Conservation (phyloP, 1,140 invertebrate genomes). For the Philotrypesis tridentata region DNA sequence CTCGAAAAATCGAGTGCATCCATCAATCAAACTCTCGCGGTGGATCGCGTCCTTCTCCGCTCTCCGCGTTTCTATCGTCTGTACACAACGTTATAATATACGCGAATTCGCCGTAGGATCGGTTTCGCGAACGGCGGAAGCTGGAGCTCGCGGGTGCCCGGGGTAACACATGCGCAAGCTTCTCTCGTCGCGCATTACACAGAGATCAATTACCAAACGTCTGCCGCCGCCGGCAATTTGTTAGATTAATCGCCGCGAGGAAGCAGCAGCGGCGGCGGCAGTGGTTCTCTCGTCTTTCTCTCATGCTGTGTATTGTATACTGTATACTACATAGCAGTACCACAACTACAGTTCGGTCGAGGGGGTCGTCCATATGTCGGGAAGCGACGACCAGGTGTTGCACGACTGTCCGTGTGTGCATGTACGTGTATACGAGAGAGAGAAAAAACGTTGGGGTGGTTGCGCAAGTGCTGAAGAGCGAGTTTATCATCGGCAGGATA, state of each 20-base stretch:
- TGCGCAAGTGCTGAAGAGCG: not conserved
- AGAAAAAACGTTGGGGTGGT: not conserved
- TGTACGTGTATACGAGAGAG: not conserved
- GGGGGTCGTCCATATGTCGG: conserved; percentile 60
- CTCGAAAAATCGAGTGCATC: conserved; percentile 6
- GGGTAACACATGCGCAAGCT: not conserved
- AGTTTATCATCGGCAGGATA: conserved; percentile 29
- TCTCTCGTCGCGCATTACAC: not conserved
- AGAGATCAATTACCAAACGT: conserved; percentile 65
- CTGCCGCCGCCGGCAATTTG: conserved; percentile 58
- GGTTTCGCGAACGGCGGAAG: not conserved
- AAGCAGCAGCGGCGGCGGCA: conserved; percentile 56
- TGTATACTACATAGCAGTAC: too few relatives aligned
- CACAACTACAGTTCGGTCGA: conserved; percentile 43
- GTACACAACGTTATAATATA: too few relatives aligned
- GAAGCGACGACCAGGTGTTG: conserved; percentile 66
- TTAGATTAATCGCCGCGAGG: conserved; percentile 63
- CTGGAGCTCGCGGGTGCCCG: not conserved
- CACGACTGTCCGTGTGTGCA: not conserved
- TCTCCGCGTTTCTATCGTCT: too few relatives aligned
- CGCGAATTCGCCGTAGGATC: not conserved
- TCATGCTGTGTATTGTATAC: not conserved
- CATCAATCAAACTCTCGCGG: conserved; percentile 5
- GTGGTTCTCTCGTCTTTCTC: conserved; percentile 44
- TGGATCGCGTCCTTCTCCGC: not conserved